Base-by-base conservation (phyloP, 2,797 vertebrate species). In the Cyprinodon diabolis region DNA sequence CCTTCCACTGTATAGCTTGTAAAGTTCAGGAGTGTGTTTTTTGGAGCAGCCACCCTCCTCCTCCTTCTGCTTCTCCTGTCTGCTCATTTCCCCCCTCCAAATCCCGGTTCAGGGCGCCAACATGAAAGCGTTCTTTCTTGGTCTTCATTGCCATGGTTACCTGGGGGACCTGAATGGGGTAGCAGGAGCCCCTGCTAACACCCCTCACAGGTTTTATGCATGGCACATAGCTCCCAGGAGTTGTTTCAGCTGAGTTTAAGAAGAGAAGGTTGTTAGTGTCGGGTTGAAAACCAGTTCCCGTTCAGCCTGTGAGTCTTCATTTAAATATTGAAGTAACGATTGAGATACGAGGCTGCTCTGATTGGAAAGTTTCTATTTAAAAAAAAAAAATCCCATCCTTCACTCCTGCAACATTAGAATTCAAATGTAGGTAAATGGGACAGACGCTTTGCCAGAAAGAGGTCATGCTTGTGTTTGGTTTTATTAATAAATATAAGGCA, bases 121-220 rank as follows among this genome's bases (percentile, higher is more conserved):
- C 94, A 93, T 94, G 92, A 95, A 95, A 94, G 94, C 92, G 93
- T 94, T 95, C 93, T 93, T 94, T 93, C 93, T 93, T 91, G 93
- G 90, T 91, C 91, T 93, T 91, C 93, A 93, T 94, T 89, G 90
- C 90, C 91, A 94, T 94, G 93, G 94, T 93, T 94, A 94, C 94
- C 91, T 91, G 94, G 93, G 66, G 93, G 93, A 93, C 91, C 92
- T 88, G 91, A 92, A 93, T 90, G 81, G 93, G 93, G 91, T 84
- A 82, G 91, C 82, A 78, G 81, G 79, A 89, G 84, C 87, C 90
- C 90, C 86, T 91, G 87, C 86, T 86, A 90, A 92, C 82, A 47
- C 66, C 80, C 83, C 84, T 88, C 72, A 83, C 87, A 88, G 81
- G 81, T 86, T 89, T 86, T 88, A 87, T 86, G 80, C 74, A 83